Percentiles rank a stretch among this genome's conserved stretches.
These are phyloP conservation scores for Tiaroga cobitis DNA, from an alignment of 2,797 vertebrate species.

Conservation along the genomic window DNA sequence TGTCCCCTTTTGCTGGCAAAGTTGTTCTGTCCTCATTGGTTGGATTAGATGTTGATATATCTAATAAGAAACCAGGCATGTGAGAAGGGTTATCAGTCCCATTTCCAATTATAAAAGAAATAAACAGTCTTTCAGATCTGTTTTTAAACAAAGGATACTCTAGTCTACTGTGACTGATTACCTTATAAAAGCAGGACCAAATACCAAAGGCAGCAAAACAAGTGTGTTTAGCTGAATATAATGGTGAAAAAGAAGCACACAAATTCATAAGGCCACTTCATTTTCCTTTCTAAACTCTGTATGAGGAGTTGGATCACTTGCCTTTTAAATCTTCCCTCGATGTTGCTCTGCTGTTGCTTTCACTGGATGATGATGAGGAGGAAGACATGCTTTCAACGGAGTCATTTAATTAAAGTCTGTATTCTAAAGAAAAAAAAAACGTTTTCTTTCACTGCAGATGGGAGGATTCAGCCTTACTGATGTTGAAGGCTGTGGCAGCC, in stretches of 20 bases:
- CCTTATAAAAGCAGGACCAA: background rate
- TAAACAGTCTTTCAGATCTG: background rate
- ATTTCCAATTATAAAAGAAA: conserved; percentile 20
- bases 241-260: conserved; percentile 13
- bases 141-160: background rate
- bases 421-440: background rate
- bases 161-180: background rate
- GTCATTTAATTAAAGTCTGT: conserved; percentile 45
- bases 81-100: conserved; percentile 6
- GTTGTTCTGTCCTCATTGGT: conserved; percentile 5
- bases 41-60: conserved; percentile 25
- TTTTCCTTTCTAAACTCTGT: background rate
- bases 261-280: conserved; percentile 7
- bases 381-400: conserved; percentile 36
- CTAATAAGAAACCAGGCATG: conserved; percentile 27
- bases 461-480: conserved; percentile 30
- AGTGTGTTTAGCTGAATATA: background rate
- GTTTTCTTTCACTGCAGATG: conserved; percentile 33
- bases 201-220: background rate
- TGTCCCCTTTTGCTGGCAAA: conserved; percentile 19
- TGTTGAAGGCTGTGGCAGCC: conserved; percentile 34
- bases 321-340: conserved; percentile 45
- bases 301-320: conserved; percentile 39
- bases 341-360: conserved; percentile 42
- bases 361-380: conserved; percentile 33